These are phyloP conservation scores for Aegotheles bennettii DNA, from an alignment of 2,113 vertebrate genomes.

Conservation along the genomic window DNA sequence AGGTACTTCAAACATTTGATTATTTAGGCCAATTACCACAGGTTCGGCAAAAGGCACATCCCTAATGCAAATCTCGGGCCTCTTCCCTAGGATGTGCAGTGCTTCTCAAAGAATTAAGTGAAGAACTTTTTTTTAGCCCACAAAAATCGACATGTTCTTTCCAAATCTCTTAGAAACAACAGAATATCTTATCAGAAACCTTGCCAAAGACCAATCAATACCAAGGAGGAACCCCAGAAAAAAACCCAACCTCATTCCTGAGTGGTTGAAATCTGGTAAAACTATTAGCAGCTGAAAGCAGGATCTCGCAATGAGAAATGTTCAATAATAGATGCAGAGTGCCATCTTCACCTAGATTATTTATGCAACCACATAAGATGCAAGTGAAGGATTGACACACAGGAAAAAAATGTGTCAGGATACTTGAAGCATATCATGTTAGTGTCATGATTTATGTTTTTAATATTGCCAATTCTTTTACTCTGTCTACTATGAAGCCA, in stretches of 20 bases:
- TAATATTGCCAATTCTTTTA: neutral
- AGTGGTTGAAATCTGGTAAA: neutral
- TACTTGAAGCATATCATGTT: neutral
- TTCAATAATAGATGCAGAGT: neutral
- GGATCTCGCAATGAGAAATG: neutral
- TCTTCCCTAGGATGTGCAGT: neutral
- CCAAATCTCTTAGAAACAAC: neutral
- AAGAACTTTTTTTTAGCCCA: neutral
- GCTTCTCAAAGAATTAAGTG: neutral
- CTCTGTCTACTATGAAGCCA: neutral
- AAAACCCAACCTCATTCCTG: neutral
- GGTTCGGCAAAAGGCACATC: neutral
- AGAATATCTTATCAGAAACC: neutral
- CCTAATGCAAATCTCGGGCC: neutral
- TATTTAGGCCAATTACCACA: neutral
- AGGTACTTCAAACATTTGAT: neutral
- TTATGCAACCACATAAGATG: neutral
- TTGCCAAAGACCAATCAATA: neutral
- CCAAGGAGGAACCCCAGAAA: neutral
- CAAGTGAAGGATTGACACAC: neutral
- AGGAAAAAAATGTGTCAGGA: neutral
- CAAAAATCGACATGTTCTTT: neutral
- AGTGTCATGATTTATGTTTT: conserved; percentile 7
- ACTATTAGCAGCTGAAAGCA: neutral
- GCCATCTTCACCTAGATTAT: neutral